These are phyloP conservation scores for Erithacus rubecula DNA, from an alignment of 2,797 vertebrate species.

Conservation along the genomic window DNA sequence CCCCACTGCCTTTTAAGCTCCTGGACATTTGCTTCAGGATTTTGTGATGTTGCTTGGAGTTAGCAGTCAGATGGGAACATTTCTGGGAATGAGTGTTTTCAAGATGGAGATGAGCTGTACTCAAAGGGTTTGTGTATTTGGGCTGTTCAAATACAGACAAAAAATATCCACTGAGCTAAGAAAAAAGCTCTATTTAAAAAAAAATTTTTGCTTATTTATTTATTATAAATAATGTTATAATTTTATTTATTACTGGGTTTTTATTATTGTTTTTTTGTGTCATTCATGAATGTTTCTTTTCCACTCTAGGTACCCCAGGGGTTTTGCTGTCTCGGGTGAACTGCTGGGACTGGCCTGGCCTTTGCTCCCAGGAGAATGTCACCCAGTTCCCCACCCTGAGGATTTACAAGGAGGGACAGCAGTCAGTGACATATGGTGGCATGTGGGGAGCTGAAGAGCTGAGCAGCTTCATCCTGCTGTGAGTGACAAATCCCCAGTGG, in stretches of 20 bases:
- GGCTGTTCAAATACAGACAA: not conserved
- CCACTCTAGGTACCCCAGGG: slow-evolving; percentile 38
- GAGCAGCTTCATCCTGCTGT: slow-evolving; percentile 86
- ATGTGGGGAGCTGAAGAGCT: slow-evolving; percentile 85
- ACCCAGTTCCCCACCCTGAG: slow-evolving; percentile 82
- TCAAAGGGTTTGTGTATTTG: not conserved
- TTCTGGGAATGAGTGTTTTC: not conserved
- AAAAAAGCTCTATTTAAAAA: not conserved
- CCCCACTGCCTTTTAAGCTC: not conserved
- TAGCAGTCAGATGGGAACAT: not conserved
- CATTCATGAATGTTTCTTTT: not conserved
- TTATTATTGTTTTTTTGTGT: not conserved
- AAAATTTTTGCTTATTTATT: no score
- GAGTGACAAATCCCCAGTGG: slow-evolving; percentile 67
- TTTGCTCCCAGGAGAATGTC: slow-evolving; percentile 82
- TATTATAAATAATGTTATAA: no score
- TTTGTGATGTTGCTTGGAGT: not conserved
- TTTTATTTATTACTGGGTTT: not conserved
- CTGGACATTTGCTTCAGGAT: not conserved
- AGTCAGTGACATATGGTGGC: slow-evolving; percentile 75
- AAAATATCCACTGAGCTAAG: not conserved
- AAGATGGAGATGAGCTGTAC: not conserved
- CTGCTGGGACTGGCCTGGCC: slow-evolving; percentile 89
- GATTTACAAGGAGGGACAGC: slow-evolving; percentile 73
- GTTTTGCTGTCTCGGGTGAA: slow-evolving; percentile 80